A percentile compares a stretch with the other conserved stretches of the same genome.
phyloP scores from a whole-genome alignment of 2,797 vertebrate genomes.

The Echeneis naucrates region DNA sequence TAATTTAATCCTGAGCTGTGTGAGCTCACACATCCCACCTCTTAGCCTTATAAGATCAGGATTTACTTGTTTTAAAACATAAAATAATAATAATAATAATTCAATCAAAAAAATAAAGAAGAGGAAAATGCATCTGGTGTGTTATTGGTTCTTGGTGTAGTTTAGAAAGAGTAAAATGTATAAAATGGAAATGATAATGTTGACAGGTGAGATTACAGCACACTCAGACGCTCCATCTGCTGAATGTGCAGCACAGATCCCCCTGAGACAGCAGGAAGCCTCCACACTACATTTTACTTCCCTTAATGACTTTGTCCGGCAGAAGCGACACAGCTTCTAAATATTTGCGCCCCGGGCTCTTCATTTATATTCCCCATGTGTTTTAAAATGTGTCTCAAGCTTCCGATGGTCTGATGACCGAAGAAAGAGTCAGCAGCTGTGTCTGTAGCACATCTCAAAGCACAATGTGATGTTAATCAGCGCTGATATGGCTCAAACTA shows the following conservation, averaged over 20 bases:
- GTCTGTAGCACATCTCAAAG: neutral
- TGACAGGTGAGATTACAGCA: conserved; percentile 28
- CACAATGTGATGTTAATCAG: conserved; percentile 7
- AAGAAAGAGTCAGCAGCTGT: conserved; percentile 9
- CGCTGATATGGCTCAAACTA: neutral
- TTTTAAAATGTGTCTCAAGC: conserved; percentile 43
- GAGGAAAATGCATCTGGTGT: neutral
- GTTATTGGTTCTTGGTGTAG: neutral
- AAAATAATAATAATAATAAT: too few species aligned
- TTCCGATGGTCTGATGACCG: conserved; percentile 1
- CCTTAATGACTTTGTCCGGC: conserved; percentile 53
- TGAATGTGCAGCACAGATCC: conserved; percentile 58
- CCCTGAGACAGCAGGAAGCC: conserved; percentile 53
- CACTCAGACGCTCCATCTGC: conserved; percentile 44
- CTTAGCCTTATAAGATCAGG: conserved; percentile 7
- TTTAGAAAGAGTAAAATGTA: neutral
- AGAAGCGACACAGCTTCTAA: conserved; percentile 23
- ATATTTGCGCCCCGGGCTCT: conserved; percentile 23
- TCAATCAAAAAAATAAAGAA: too few species aligned
- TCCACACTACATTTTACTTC: conserved; percentile 46
- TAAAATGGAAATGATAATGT: neutral
- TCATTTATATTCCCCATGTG: conserved; percentile 37
- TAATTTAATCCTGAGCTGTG: conserved; percentile 68
- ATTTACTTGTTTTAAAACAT: neutral
- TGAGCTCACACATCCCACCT: conserved; percentile 39